Base-by-base conservation (phyloP, 2,888 invertebrate species). In the Thereva nobilitata region DNA sequence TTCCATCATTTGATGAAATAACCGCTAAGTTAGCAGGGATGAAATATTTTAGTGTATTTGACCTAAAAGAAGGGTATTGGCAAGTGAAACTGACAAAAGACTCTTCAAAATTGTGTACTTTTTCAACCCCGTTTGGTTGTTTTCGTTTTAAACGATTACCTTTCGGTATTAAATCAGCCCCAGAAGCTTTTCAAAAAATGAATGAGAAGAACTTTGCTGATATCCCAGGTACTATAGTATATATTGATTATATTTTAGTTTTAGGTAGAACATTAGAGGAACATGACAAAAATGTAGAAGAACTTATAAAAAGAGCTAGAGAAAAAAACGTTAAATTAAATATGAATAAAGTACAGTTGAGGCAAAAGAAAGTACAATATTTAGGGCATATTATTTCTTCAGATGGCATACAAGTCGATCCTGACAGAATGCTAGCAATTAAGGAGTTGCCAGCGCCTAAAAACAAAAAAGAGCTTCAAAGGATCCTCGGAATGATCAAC, bases 31-130 rank as follows among this genome's bases (percentile, higher is more conserved):
- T 75, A 4, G 55, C 71, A 0, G 44, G 49, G 4, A 74, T 74
- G 7, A 54, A 68, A 6, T 74, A 71, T 47, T 73, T 75, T 9
- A 71, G 72, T 1, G 72, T 73, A 0, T 55, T 75, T 4, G 72
- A 72, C 67, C 44, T 71, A 0, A 73, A 71, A 38, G 70, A 71
- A 4, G 74, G 74, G 0, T 64, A 9, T 34, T 67, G 55, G 35
- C 57, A 67, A 45, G n/a, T 66, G 3, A 67, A 67, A 5, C 10
- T 76, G 37, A 66, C 68, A 7, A 37, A 67, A 9, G 34, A 67
- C 0, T 70, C 70, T 1, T 42, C 53, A 8, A 71, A 72, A 10
- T 64, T 71, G 5, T 74, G 74, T 5, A 73, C 74, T 0, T 73
- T 72, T 56, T 71, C 72, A 0, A 72, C 74, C n/a, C 75, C 66